Base-by-base conservation (phyloP, 30 jellyfish, hydroid and myxozoan species). In the Sanderia malayensis region DNA sequence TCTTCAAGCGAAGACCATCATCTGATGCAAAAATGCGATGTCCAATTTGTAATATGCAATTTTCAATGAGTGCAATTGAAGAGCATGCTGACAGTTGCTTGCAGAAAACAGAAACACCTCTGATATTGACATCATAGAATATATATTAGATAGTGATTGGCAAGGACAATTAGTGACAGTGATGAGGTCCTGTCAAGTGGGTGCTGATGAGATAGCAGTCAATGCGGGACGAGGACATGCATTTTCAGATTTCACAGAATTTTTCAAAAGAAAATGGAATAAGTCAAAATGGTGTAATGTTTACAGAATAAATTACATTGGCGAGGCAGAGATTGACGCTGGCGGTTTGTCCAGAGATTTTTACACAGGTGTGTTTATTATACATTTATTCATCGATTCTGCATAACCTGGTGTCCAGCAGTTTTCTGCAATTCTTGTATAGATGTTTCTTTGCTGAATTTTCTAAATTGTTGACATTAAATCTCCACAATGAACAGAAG, bases 331-430 rank as follows among this genome's bases (percentile, higher is more conserved):
- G 27, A 24, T 55, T 55, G 67, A 55, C 67, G 19, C 27, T 55
- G 67, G 67, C 31, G 67, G 67, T 24, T 9, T 55, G 9, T 55
- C 67, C 31, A 20, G 67, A 55, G 67, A 55, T 3, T 55, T 55
- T 55, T 55, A 55, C 67, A n/a, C 67, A 55, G 67, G 67, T 55
- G 52, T 37, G 52, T 37, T n/a, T n/a, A n/a, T n/a, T n/a, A n/a
- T n/a, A n/a, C n/a, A n/a, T n/a, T n/a, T n/a, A n/a, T n/a, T n/a
- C n/a, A n/a, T n/a, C n/a, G n/a, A n/a, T n/a, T n/a, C n/a, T n/a
- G n/a, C n/a, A n/a, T n/a, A n/a, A n/a, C n/a, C n/a, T n/a, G n/a
- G n/a, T n/a, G n/a, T n/a, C n/a, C n/a, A n/a, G n/a, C n/a, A n/a
- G n/a, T n/a, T n/a, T n/a, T n/a, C n/a, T n/a, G n/a, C n/a, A n/a